Evolutionary conservation across 2,113 vertebrate species (phyloP), one percentile per base, ranked within the genome.

Genomic region (Pomatostomus ruficeps): DNA sequence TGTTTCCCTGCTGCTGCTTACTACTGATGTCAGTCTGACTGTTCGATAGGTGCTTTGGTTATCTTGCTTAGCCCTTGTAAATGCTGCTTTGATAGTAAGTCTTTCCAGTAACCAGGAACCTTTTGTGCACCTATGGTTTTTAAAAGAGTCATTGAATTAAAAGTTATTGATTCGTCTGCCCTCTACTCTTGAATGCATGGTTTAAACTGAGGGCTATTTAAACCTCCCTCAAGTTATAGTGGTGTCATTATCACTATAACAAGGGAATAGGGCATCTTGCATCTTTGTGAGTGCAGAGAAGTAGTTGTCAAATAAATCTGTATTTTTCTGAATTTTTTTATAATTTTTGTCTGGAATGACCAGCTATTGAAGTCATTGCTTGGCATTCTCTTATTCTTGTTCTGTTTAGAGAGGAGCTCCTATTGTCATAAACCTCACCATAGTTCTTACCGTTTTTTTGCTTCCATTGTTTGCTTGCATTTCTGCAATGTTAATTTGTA

Each of bases 401-500:
- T 70, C n/a, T 5, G 16, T 66, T 82, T 51, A 46, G 19, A n/a
- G 58, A 76, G 46, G 26, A 82, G 36, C 10, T 84, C 10, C 28
- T 72, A 12, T 35, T 89, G 58, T 62, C 40, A 28, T 42, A 59
- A 91, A 62, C 23, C 6, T 89, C 62, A 76, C 8, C 3, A 18
- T 8, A 40, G 43, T 16, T 91, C 80, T 82, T 33, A 15, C 40
- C 17, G 6, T 2, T 17, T 59, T 43, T 42, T 43, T 40, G 7
- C 45, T 67, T 76, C 66, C 33, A 70, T 85, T 31, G 35, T 57
- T 93, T 86, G 35, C 35, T 76, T 83, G 54, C 21, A 36, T 71
- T 91, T 91, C 59, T 93, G 78, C 51, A 48, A 11, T 55, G 74
- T 79, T 91, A 95, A 93, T 95, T 94, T 89, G 54, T 88, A 95